Conservation (phyloP, 1,140 invertebrate species). For the Heliothis subflexa region DNA sequence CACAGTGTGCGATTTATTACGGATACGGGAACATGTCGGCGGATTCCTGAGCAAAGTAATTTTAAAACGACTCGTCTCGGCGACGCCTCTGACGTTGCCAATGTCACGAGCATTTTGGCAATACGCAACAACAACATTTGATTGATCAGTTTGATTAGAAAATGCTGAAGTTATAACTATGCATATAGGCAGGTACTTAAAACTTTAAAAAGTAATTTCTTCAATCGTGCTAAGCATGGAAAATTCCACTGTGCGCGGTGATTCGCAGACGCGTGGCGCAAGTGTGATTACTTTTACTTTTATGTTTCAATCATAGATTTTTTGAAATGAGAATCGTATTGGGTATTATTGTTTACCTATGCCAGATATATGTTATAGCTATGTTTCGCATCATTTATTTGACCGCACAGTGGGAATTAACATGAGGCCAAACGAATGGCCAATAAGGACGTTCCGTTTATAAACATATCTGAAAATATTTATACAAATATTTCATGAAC, state of each 20-base stretch:
- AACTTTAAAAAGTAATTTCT: slow-evolving; percentile 8
- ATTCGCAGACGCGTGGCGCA: slow-evolving; percentile 16
- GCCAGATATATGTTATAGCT: neutral
- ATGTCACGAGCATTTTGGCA: slow-evolving; percentile 51
- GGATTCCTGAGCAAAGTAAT: slow-evolving; percentile 57
- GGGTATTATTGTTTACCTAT: neutral
- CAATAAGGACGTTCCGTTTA: slow-evolving; percentile 59
- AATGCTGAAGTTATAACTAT: neutral
- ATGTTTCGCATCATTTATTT: slow-evolving; percentile 22
- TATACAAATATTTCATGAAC: slow-evolving; percentile 45
- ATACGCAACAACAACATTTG: slow-evolving; percentile 2
- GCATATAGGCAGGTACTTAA: neutral
- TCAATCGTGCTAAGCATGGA: slow-evolving; percentile 34
- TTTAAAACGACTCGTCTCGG: slow-evolving; percentile 57
- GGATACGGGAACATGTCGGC: slow-evolving; percentile 43
- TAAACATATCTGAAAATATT: slow-evolving; percentile 72
- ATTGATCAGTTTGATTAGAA: slow-evolving; percentile 22
- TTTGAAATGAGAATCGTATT: neutral
- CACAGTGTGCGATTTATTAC: slow-evolving; percentile 39
- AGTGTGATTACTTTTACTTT: slow-evolving; percentile 45
- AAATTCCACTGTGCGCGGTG: slow-evolving; percentile 47
- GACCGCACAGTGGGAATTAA: slow-evolving; percentile 19
- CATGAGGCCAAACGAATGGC: slow-evolving; percentile 43
- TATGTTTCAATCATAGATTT: neutral
- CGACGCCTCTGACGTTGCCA: slow-evolving; percentile 60